Conservation (phyloP, 2,888 invertebrate species). For the Helobdella robusta region DNA sequence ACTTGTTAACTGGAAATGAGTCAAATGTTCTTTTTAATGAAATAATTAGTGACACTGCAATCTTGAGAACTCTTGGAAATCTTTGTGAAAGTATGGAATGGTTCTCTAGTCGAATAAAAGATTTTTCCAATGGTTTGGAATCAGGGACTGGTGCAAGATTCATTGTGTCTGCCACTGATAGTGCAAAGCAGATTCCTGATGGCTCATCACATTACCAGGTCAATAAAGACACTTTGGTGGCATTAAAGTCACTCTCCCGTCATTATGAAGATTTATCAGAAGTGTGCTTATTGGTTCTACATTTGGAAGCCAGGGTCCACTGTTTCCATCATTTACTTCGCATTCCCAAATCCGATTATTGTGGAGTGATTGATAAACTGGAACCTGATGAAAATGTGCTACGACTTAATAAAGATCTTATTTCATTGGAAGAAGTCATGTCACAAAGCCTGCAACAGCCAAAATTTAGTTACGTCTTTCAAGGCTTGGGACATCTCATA, state of each 20-base stretch:
- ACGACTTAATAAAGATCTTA: slow-evolving; percentile 67
- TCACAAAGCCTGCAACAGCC: slow-evolving; percentile 65
- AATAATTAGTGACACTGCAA: slow-evolving; percentile 72
- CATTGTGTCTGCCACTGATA: slow-evolving; percentile 19
- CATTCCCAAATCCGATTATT: slow-evolving; percentile 47
- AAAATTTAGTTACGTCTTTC: slow-evolving; percentile 74
- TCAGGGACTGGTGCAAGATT: slow-evolving; percentile 41
- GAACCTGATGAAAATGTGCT: slow-evolving; percentile 68
- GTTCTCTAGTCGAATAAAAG: slow-evolving; percentile 61
- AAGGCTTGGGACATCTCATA: slow-evolving; percentile 74
- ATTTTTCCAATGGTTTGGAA: slow-evolving; percentile 53
- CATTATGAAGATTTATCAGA: slow-evolving; percentile 34
- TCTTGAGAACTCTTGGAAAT: slow-evolving; percentile 73
- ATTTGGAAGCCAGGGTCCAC: slow-evolving; percentile 79
- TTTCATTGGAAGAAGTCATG: slow-evolving; percentile 68
- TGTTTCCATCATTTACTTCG: slow-evolving; percentile 83
- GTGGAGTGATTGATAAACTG: slow-evolving; percentile 61
- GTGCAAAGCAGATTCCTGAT: not conserved
- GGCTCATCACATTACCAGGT: too few species aligned
- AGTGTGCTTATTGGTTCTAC: slow-evolving; percentile 71
- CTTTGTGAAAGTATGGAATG: slow-evolving; percentile 86
- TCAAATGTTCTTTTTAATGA: slow-evolving; percentile 73
- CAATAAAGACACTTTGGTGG: slow-evolving; percentile 33
- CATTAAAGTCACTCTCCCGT: slow-evolving; percentile 31
- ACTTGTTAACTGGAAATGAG: slow-evolving; percentile 62